Conservation (phyloP, 92 coral and sea anemone species). For the Zoanthus sociatus region DNA sequence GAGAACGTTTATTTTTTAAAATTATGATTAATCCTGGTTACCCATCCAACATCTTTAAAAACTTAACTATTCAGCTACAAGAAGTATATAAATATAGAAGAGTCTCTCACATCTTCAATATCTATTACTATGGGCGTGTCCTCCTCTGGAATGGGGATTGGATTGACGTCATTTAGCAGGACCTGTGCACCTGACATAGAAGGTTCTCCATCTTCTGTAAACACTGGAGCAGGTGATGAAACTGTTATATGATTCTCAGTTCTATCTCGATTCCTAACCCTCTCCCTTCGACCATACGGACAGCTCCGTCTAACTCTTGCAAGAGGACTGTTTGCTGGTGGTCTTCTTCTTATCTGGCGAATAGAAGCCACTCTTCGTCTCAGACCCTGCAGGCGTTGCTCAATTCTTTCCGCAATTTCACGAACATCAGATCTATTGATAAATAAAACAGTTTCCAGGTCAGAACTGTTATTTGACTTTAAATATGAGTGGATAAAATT, state of each 20-base stretch:
- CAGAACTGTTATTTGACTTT: background rate
- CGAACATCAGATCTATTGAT: constrained; percentile 13
- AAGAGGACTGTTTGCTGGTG: background rate
- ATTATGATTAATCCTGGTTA: too few species aligned
- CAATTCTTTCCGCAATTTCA: constrained; percentile 22
- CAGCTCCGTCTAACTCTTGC: constrained; percentile 3
- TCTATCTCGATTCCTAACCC: background rate
- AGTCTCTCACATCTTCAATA: constrained; percentile 21
- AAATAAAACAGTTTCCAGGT: background rate
- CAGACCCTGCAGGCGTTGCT: constrained; percentile 19
- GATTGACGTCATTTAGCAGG: background rate
- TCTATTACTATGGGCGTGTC: constrained; percentile 26
- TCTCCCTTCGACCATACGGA: constrained; percentile 34
- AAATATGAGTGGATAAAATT: background rate
- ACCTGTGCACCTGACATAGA: background rate
- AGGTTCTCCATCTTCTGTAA: background rate
- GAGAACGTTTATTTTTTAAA: too few species aligned
- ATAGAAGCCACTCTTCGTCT: constrained; percentile 30
- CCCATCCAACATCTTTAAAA: too few species aligned
- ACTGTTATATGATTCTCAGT: background rate
- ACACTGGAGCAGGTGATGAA: background rate
- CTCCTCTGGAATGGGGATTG: constrained; percentile 28
- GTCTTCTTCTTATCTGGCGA: background rate
- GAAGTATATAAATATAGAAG: background rate
- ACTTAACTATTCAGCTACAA: too few species aligned